phyloP scores from a whole-genome alignment of 2,888 invertebrate genomes.

The Cephonodes hylas region DNA sequence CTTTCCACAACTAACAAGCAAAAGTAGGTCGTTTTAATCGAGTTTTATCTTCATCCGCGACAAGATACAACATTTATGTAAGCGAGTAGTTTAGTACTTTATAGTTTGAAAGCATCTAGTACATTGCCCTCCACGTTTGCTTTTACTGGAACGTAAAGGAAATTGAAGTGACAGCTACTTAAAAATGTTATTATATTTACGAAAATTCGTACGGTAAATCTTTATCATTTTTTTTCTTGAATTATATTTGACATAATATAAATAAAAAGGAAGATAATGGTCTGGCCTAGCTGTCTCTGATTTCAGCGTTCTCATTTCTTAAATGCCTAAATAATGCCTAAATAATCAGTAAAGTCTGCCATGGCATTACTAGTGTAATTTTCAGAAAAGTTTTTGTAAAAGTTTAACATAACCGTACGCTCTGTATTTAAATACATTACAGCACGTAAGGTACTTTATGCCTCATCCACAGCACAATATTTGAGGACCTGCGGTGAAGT shows the following conservation, averaged over 20 bases:
- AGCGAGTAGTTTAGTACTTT: not conserved
- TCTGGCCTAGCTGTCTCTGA: too few relatives aligned
- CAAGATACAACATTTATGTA: not conserved
- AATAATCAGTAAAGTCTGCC: not conserved
- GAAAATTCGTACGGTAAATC: not conserved
- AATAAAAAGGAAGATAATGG: not conserved
- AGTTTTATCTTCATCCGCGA: not conserved
- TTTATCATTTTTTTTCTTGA: not conserved
- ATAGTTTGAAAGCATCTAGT: not conserved
- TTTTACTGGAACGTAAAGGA: not conserved
- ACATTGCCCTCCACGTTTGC: not conserved
- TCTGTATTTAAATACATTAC: too few relatives aligned
- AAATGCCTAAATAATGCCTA: not conserved
- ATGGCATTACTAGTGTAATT: too few relatives aligned
- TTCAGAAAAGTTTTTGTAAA: too few relatives aligned
- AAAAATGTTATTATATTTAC: too few relatives aligned
- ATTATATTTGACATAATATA: not conserved
- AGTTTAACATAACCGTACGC: too few relatives aligned
- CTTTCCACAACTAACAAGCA: not conserved
- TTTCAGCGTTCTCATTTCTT: too few relatives aligned
- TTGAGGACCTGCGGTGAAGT: not conserved
- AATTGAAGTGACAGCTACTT: not conserved
- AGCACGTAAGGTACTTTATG: too few relatives aligned
- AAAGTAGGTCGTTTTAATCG: not conserved
- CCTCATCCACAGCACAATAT: not conserved